Evolutionary conservation across 1,140 invertebrate genomes (phyloP).

Genomic region (Globodera ellingtonae): DNA sequence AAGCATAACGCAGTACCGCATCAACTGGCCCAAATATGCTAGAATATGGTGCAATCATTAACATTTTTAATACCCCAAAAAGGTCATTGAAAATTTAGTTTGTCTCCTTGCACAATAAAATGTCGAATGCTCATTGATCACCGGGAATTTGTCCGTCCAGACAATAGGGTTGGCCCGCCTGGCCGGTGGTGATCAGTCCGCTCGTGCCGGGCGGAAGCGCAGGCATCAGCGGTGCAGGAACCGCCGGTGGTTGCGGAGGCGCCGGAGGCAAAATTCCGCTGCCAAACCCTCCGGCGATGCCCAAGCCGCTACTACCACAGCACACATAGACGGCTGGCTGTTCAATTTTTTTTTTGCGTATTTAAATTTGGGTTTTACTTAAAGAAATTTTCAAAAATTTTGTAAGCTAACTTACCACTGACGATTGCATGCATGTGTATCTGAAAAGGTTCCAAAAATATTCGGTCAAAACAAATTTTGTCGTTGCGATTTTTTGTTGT

Average conservation of each 20-base stretch:
- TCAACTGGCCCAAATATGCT: constrained; percentile 46
- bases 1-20: constrained; percentile 36
- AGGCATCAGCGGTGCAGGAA: constrained; percentile 19
- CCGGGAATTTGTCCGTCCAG: constrained; percentile 44
- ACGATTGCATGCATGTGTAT: constrained; percentile 38
- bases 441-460: background rate
- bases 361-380: too few species aligned
- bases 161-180: constrained; percentile 36
- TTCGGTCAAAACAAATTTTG: background rate
- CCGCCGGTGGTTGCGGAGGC: background rate
- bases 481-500: background rate
- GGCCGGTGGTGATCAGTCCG: constrained; percentile 1
- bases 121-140: background rate
- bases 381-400: background rate
- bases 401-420: constrained; percentile 30
- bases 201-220: background rate
- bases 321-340: constrained; percentile 55
- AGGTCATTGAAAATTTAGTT: too few species aligned
- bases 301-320: constrained; percentile 37
- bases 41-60: background rate
- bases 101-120: background rate
- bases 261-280: background rate
- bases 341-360: background rate
- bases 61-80: background rate
- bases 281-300: background rate